Percentiles rank a stretch among this genome's conserved stretches.
Evolutionary conservation across 2,888 invertebrate species (phyloP).

Genomic region (Eupelmus urozonus): DNA sequence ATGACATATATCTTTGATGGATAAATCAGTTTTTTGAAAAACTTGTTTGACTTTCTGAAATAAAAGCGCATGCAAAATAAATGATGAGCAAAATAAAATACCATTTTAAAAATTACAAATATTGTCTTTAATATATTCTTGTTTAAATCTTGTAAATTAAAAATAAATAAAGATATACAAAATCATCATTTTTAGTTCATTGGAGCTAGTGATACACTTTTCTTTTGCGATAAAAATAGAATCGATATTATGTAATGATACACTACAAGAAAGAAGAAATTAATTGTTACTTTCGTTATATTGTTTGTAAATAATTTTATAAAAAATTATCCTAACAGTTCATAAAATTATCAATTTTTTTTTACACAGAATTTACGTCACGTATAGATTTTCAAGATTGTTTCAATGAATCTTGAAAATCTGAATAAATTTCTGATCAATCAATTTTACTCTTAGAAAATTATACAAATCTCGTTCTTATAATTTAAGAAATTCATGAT

Average conservation of each 20-base stretch:
- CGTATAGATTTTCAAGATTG: conserved; percentile 18
- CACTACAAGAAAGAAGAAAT: conserved; percentile 8
- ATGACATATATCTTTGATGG: neutral
- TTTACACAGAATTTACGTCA: conserved; percentile 28
- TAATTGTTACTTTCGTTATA: neutral
- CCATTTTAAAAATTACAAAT: neutral
- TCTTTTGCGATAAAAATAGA: too few species aligned
- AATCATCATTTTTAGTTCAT: neutral
- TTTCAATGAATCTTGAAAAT: conserved; percentile 31
- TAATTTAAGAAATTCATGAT: conserved; percentile 43
- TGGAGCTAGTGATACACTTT: too few species aligned
- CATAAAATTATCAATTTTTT: conserved; percentile 44
- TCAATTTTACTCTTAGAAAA: conserved; percentile 48
- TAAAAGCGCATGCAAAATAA: too few species aligned
- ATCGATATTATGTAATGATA: neutral
- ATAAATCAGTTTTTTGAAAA: conserved; percentile 9
- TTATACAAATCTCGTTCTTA: conserved; percentile 51
- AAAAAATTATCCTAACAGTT: conserved; percentile 53
- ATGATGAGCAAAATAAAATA: neutral
- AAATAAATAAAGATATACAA: conserved; percentile 30
- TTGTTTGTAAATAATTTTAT: conserved; percentile 39
- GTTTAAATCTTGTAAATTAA: conserved; percentile 14
- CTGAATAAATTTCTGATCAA: conserved; percentile 19
- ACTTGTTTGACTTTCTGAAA: too few species aligned
- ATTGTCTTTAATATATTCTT: conserved; percentile 17